Percentiles rank a stretch among this genome's conserved stretches.
Conservation (phyloP, 2,888 invertebrate species). For the Scaptomyza parva region DNA sequence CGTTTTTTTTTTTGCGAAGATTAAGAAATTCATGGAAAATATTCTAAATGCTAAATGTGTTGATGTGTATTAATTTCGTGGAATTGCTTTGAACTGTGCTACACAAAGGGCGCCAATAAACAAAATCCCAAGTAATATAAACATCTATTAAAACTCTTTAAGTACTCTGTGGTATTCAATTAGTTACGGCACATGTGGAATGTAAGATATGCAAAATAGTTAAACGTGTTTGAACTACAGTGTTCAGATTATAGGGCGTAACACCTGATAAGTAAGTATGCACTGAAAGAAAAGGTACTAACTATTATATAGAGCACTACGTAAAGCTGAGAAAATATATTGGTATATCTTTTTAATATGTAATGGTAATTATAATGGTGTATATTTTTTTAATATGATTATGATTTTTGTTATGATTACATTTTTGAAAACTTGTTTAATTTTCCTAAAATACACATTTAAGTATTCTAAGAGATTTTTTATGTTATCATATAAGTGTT, state of each 20-base stretch:
- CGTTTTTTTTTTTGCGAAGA: conserved; percentile 17
- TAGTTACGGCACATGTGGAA: conserved; percentile 12
- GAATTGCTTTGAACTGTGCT: conserved; percentile 13
- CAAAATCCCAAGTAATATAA: neutral
- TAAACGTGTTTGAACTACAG: conserved; percentile 16
- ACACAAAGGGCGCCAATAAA: conserved; percentile 24
- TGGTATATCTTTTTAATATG: too few species aligned
- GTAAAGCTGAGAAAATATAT: too few species aligned
- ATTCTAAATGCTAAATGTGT: conserved; percentile 16
- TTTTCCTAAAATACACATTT: too few species aligned
- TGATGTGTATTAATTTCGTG: conserved; percentile 4
- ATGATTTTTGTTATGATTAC: too few species aligned
- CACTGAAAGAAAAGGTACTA: conserved; percentile 8
- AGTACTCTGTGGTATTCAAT: conserved; percentile 11
- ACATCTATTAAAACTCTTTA: conserved; percentile 1
- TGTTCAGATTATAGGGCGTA: neutral
- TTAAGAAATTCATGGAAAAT: conserved; percentile 15
- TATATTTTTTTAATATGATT: too few species aligned
- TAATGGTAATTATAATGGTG: too few species aligned
- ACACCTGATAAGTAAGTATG: neutral
- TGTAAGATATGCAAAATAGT: conserved; percentile 20
- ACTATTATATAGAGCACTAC: too few species aligned
- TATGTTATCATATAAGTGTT: too few species aligned
- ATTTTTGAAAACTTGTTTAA: too few species aligned
- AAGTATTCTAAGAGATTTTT: too few species aligned